These are phyloP conservation scores for Drosophila elegans DNA, from an alignment of 1,140 invertebrate species.

Conservation along the genomic window DNA sequence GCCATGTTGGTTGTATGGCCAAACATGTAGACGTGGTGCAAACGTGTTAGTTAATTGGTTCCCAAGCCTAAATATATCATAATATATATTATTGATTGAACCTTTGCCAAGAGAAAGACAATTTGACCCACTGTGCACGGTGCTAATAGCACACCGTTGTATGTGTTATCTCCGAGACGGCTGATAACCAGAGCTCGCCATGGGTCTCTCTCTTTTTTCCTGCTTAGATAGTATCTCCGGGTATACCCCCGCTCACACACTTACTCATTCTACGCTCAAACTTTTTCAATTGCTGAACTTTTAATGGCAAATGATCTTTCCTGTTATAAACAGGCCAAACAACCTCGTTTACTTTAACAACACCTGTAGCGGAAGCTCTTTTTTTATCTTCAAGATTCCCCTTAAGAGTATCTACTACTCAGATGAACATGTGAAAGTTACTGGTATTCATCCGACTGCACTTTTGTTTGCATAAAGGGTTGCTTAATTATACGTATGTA, in stretches of 20 bases:
- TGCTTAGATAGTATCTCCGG: background rate
- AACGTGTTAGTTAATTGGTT: too few species aligned
- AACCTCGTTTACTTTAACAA: background rate
- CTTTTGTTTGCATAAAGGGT: too few species aligned
- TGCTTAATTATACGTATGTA: too few species aligned
- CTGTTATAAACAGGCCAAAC: background rate
- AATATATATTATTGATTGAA: too few species aligned
- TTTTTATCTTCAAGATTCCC: background rate
- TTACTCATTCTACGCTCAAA: background rate
- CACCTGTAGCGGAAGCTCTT: background rate
- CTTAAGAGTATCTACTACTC: too few species aligned
- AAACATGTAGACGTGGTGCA: too few species aligned
- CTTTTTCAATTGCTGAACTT: background rate
- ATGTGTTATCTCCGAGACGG: constrained; percentile 11
- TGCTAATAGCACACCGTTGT: background rate
- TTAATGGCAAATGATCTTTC: constrained; percentile 1
- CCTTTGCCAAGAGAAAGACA: too few species aligned
- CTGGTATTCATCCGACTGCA: too few species aligned
- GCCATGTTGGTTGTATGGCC: too few species aligned
- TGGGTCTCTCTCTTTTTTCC: background rate
- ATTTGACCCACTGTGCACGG: too few species aligned
- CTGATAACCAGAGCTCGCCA: constrained; percentile 8
- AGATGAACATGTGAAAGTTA: too few species aligned
- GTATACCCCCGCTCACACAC: background rate
- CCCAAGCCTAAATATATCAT: too few species aligned